Base-by-base conservation (phyloP, 2,888 invertebrate species). In the Hydropsyche betteni region DNA sequence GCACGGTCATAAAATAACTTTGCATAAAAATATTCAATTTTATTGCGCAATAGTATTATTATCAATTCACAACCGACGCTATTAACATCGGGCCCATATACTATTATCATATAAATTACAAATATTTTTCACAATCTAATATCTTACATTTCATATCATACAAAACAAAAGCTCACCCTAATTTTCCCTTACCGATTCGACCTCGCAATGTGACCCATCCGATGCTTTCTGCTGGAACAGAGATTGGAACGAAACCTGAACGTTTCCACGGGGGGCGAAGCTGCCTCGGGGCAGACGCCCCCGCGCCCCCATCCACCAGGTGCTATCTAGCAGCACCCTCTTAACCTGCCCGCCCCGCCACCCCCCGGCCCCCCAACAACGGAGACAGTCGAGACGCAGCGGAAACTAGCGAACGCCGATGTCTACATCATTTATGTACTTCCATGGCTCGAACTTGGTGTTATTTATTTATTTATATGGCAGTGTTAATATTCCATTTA, bases 171-270 rank as follows among this genome's bases (percentile, higher is more conserved):
- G 2, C 24, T 2, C 24, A 24, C 24, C 24, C 24, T 2, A 24
- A 24, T 24, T 24, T 24, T 24, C 24, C 6, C 24, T n/a, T 55
- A n/a, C 24, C 24, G 6, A 24, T 55, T 10, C 24, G 34, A 64
- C 5, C 64, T 69, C 50, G 50, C 38, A 24, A n/a, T 70, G 70
- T 70, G 70, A 70, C 51, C 2, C 33, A 33, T 8, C 52, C 34
- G 34, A 24, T 14, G 33, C 14, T 14, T 44, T 44, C 38, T 38
- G 58, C 14, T 38, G 44, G 36, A 53, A 61, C 72, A 58, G 58
- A 55, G 72, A 72, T 72, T 61, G 72, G 58, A 58, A 61, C 58
- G 72, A 72, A 58, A 58, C 58, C 50, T 58, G 58, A 72, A 72
- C 72, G 36, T 72, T 72, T 58, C 14, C 38, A 38, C 12, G 38